Evolutionary conservation across 2,797 vertebrate species (phyloP), one percentile per base, ranked within the genome.

Genomic region (Mormyrops boulengeri): DNA sequence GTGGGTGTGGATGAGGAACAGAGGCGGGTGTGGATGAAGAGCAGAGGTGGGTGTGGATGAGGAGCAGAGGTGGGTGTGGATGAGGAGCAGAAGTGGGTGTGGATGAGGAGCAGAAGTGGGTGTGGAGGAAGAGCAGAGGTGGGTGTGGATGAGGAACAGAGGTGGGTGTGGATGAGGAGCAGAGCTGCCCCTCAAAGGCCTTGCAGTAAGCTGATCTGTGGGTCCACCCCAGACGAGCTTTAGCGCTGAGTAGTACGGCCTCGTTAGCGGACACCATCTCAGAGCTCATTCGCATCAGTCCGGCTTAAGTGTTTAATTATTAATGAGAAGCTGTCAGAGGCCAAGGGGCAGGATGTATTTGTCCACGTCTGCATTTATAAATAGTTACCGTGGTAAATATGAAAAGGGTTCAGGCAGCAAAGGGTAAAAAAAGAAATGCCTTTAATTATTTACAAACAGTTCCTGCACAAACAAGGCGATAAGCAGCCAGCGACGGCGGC

Each of bases 251-350:
- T 90, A 93, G 94, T 90, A 93, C 93, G 91, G 93, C 91, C 92
- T 92, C 89, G 92, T 94, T 93, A 94, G 55, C 60, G 3, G 92
- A 92, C 89, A 92, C 92, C 92, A 92, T 91, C 92, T 89, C 85
- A 30, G 14, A 87, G 90, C 92, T 93, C 93, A 88, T 94, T 94
- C 91, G 89, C 91, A 0, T 85, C 90, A 41, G 88, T 90, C 85
- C 91, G n/a, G 86, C 89, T 91, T 87, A 91, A 90, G 90, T 22
- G 87, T 88, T 90, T 93, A 92, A 94, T 93, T 92, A 92, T 89
- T 90, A 90, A 90, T 93, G 91, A 90, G 91, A 92, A 94, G 94
- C 94, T 94, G 92, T 92, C 93, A 93, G 14, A 91, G 55, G 89
- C 90, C 88, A 89, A 55, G 53, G 88, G 84, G 88, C 93, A 91